Base-by-base conservation (phyloP, 2,113 vertebrate species). In the Noturus placidus region DNA sequence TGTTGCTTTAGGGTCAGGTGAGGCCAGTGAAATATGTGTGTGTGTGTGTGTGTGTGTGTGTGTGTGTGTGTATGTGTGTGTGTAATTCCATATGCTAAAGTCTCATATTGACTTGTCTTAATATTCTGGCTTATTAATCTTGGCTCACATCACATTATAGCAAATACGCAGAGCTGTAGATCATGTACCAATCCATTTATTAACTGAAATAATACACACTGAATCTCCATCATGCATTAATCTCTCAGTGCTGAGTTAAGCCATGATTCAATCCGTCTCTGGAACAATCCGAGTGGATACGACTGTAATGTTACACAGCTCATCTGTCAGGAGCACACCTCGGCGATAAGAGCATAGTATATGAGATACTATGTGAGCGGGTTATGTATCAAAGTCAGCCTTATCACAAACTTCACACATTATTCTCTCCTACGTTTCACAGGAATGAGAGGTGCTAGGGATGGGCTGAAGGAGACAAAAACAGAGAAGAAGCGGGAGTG, bases 381-480 rank as follows among this genome's bases (percentile, higher is more conserved):
- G 74, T 54, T 57, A 57, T 76, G 56, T 67, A 84, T 87, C 88
- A 87, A 82, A 65, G 76, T 87, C 72, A 56, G 74, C 80, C 35
- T 82, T 85, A 56, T 89, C 85, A 30, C 65, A 72, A 79, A 87
- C 84, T 83, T 33, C 50, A 63, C 72, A 65, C 61, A 85, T 83
- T 76, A 65, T 59, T 89, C 88, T 79, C 82, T 81, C 86, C 11
- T 67, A 84, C 65, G 42, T 87, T 77, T 81, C 42, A n/a, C 35
- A 85, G 86, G 76, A 84, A 85, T 85, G 82, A 94, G 93, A 91
- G 89, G 89, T 91, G 92, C 87, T 84, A 92, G 93, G 92, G 92
- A 91, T 80, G 89, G 87, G 35, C 76, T 76, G 76, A 77, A 72
- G 82, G 57, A 74, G 14, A 42, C 10, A 61, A 82, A 83, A 83